Evolutionary conservation across 2,797 vertebrate species (phyloP), one percentile per base, ranked within the genome.

Genomic region (Oceanodroma leucorhoa): DNA sequence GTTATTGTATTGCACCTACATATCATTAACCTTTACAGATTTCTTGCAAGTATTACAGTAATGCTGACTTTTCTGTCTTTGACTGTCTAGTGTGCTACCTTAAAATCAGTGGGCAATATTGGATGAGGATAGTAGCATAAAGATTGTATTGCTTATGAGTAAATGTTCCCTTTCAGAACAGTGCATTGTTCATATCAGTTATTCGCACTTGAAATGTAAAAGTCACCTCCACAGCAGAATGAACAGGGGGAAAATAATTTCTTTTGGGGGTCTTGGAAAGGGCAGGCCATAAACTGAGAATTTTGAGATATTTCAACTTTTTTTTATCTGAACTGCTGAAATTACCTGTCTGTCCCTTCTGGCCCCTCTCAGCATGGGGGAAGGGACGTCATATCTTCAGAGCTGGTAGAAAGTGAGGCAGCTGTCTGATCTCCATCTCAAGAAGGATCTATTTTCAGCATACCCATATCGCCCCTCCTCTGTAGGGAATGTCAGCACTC

Each of bases 401-500:
- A 70, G 46, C 54, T 83, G 62, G 48, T 34, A 83, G 32, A 55
- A 83, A 83, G 30, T 6, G 10, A 93, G 67, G 64, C 89, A 95
- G 89, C 82, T 93, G 94, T 26, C 32, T 76, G 53, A 67, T 80
- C 40, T 87, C 60, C 34, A 26, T 83, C 82, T 83, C 82, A 67
- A 79, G 89, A 79, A 58, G 50, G 48, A 67, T 91, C 91, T 91
- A 87, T 93, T 95, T 95, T 87, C 29, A 67, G 82, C 54, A 64
- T 23, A 65, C 22, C 16, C 30, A 1, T 70, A 27, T 55, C 24
- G 50, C 19, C 23, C 36, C 54, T 80, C 77, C 67, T 71, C 67
- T 55, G 23, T 9, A 70, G 22, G 61, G 86, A 87, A 91, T 93
- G 69, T 72, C 64, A 91, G 40, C 53, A 71, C 41, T 62, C 54